Conservation (phyloP, 2,797 vertebrate species). For the Chelon auratus region DNA sequence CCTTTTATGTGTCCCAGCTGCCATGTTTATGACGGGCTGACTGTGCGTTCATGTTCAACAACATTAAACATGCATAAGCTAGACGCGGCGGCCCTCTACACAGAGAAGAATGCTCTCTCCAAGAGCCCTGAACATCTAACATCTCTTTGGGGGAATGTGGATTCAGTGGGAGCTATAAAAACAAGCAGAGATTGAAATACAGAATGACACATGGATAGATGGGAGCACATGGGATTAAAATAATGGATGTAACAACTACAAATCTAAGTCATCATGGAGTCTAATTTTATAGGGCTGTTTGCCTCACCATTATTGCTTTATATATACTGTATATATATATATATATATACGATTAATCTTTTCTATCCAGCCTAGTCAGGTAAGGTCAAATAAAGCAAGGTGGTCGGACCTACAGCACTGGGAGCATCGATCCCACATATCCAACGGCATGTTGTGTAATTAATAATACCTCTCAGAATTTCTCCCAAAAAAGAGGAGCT, state of each 20-base stretch:
- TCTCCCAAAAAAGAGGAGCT: slow-evolving; percentile 62
- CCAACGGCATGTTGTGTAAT: slow-evolving; percentile 65
- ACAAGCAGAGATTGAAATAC: slow-evolving; percentile 57
- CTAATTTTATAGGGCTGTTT: slow-evolving; percentile 60
- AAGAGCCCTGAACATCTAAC: slow-evolving; percentile 56
- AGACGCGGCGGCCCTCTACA: slow-evolving; percentile 66
- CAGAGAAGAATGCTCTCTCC: slow-evolving; percentile 59
- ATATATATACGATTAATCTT: slow-evolving; percentile 59
- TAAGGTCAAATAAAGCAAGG: slow-evolving; percentile 59
- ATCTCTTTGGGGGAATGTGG: slow-evolving; percentile 38
- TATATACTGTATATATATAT: no score
- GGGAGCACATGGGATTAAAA: slow-evolving; percentile 42
- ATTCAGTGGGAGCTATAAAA: slow-evolving; percentile 63
- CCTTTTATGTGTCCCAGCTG: slow-evolving; percentile 83
- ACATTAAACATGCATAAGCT: slow-evolving; percentile 85
- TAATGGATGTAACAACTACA: slow-evolving; percentile 54
- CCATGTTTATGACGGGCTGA: slow-evolving; percentile 83
- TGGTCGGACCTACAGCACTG: slow-evolving; percentile 56
- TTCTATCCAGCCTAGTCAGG: slow-evolving; percentile 42
- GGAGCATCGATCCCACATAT: slow-evolving; percentile 60
- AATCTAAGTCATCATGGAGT: slow-evolving; percentile 59
- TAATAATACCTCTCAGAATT: slow-evolving; percentile 72
- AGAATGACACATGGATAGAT: slow-evolving; percentile 53
- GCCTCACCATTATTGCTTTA: slow-evolving; percentile 16
- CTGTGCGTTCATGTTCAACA: slow-evolving; percentile 84